Evolutionary conservation across 2,113 vertebrate species (phyloP).

Genomic region (Cnemophilus loriae): DNA sequence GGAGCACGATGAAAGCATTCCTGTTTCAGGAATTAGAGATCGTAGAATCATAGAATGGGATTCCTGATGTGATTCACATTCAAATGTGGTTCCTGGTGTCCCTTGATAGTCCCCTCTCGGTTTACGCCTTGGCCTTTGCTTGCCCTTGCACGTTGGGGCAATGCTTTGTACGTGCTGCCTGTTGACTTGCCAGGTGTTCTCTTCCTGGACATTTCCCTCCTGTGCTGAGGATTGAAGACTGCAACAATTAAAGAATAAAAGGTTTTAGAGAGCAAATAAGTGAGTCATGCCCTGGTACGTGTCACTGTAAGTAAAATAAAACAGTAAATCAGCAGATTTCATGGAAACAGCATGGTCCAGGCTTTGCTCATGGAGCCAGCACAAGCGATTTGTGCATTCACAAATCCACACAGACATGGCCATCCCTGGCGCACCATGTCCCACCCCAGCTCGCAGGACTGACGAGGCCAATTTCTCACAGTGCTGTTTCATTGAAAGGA

Average conservation of each 20-base stretch:
- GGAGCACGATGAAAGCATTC: not conserved
- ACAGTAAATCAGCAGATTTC: not conserved
- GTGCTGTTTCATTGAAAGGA: not conserved
- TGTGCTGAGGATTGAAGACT: not conserved
- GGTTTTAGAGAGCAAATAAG: not conserved
- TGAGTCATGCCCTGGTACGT: not conserved
- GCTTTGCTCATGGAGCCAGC: not conserved
- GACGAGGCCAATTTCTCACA: not conserved
- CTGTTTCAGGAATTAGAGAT: not conserved
- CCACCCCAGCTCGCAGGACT: rapidly evolving
- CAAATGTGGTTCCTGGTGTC: not conserved
- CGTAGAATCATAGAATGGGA: not conserved
- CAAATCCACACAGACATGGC: rapidly evolving
- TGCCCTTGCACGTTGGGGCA: not conserved
- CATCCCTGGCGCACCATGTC: rapidly evolving
- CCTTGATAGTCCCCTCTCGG: not conserved
- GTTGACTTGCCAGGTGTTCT: not conserved
- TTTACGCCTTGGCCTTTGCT: not conserved
- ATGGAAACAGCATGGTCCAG: not conserved
- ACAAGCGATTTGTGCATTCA: not conserved
- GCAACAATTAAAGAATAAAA: not conserved
- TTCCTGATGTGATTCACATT: not conserved
- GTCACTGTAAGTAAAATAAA: not conserved
- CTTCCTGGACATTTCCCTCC: not conserved
- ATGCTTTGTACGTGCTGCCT: not conserved